Evolutionary conservation across 2,113 vertebrate species (phyloP), one percentile per base, ranked within the genome.

Genomic region (Conger conger): DNA sequence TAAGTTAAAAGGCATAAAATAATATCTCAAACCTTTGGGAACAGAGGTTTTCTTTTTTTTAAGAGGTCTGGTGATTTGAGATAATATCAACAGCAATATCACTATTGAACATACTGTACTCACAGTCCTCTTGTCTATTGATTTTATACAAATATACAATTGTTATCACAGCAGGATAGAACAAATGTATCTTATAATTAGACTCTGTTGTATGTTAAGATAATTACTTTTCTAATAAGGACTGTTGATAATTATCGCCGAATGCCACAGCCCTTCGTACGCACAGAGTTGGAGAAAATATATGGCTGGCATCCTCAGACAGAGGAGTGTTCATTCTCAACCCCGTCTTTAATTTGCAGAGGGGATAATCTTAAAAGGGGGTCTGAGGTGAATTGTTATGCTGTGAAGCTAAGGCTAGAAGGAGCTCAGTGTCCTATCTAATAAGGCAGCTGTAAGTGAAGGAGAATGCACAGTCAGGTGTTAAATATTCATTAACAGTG

Each of bases 401-500:
- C 79, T 77, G 20, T 76, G 7, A 73, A 57, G 81, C 73, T 73
- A 63, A 30, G 50, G 53, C 30, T 36, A 60, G 77, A 76, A 53
- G 1, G 50, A 60, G 38, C n/a, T 35, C 6, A 30, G 33, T 36
- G 50, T 33, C 78, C 30, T 85, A 82, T 81, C 83, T 76, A 86
- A 73, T 90, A 89, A 79, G 40, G 84, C 84, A 86, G 84, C 30
- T 81, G 77, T 80, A 60, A 87, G 85, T 88, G 35, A 84, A 9
- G 27, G 83, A 81, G 81, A 86, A 80, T 84, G 91, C 79, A 53
- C 86, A 86, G 86, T 84, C 84, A 82, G 88, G 85, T 91, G 89
- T 92, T 92, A 92, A 94, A 93, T 94, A 95, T 95, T 94, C 87
- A 94, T 93, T 68, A 85, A 76, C 76, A 86, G 90, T 91, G 88